These are phyloP conservation scores for Eupeodes corollae DNA, from an alignment of 1,140 invertebrate species.

Conservation along the genomic window DNA sequence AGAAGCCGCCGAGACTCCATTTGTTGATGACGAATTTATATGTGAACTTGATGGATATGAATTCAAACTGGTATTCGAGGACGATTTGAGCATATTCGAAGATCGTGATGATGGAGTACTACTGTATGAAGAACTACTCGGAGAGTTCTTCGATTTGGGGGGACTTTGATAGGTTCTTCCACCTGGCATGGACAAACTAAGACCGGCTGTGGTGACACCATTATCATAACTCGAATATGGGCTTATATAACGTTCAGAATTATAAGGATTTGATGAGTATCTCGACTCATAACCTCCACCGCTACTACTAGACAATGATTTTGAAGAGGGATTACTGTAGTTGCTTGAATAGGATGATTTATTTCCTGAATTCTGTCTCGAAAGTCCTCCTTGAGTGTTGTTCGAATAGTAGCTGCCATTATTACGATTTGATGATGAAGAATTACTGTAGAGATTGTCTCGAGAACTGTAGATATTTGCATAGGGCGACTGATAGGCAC, in stretches of 20 bases:
- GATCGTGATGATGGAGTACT: slow-evolving; percentile 6
- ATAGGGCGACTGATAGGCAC: slow-evolving; percentile 31
- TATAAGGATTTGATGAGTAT: slow-evolving; percentile 14
- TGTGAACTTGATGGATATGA: slow-evolving; percentile 5
- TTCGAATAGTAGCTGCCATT: slow-evolving; percentile 16
- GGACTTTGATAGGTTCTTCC: background rate
- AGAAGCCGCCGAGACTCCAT: slow-evolving; percentile 8
- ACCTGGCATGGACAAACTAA: slow-evolving; percentile 16
- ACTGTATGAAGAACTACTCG: slow-evolving; percentile 11
- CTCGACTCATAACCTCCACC: slow-evolving; percentile 12
- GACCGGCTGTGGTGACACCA: slow-evolving; percentile 34
- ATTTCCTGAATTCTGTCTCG: slow-evolving; percentile 8
- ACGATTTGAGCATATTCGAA: slow-evolving; percentile 16
- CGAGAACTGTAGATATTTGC: slow-evolving; percentile 29
- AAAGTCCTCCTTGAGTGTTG: slow-evolving; percentile 12
- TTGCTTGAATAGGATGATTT: slow-evolving; percentile 10
- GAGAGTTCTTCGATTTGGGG: slow-evolving; percentile 14
- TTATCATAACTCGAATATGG: slow-evolving; percentile 35
- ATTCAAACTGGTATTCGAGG: slow-evolving; percentile 29
- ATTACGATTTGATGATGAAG: slow-evolving; percentile 5
- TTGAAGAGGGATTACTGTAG: slow-evolving; percentile 13
- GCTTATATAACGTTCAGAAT: slow-evolving; percentile 30
- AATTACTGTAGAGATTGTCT: slow-evolving; percentile 28
- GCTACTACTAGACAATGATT: slow-evolving; percentile 16
- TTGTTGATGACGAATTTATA: slow-evolving; percentile 4